phyloP scores from a whole-genome alignment of 2,797 vertebrate species.

The Vespertilio murinus region DNA sequence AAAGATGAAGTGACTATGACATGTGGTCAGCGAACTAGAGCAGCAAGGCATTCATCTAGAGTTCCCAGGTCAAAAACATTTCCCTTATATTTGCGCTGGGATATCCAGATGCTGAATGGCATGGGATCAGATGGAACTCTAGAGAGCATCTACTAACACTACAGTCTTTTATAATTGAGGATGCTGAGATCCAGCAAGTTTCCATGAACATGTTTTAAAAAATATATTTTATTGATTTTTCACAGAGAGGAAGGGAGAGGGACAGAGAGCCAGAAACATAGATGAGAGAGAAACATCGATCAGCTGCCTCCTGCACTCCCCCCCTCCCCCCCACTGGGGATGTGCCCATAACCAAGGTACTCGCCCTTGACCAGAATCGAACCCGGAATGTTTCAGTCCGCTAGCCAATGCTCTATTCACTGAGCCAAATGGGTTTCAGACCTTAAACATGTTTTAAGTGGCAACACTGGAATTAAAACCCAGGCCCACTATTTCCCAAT shows the following conservation, averaged over 20 bases:
- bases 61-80: slow-evolving; percentile 26
- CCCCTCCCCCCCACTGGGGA: too few species aligned
- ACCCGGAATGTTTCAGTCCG: too few species aligned
- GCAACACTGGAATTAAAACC: not conserved
- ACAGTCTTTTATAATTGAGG: not conserved
- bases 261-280: too few species aligned
- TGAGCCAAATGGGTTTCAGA: too few species aligned
- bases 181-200: not conserved
- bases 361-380: too few species aligned
- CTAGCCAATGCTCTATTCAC: too few species aligned
- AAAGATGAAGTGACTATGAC: not conserved
- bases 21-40: not conserved
- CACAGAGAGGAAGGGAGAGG: too few species aligned
- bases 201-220: not conserved
- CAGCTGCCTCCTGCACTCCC: too few species aligned
- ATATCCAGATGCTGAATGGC: not conserved
- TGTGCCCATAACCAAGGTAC: too few species aligned
- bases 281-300: too few species aligned
- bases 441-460: not conserved
- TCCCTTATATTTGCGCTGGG: not conserved
- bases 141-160: not conserved
- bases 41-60: not conserved
- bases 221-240: too few species aligned
- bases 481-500: not conserved
- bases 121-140: not conserved